Evolutionary conservation across 2,113 vertebrate species (phyloP).

Genomic region (Athene cunicularia): DNA sequence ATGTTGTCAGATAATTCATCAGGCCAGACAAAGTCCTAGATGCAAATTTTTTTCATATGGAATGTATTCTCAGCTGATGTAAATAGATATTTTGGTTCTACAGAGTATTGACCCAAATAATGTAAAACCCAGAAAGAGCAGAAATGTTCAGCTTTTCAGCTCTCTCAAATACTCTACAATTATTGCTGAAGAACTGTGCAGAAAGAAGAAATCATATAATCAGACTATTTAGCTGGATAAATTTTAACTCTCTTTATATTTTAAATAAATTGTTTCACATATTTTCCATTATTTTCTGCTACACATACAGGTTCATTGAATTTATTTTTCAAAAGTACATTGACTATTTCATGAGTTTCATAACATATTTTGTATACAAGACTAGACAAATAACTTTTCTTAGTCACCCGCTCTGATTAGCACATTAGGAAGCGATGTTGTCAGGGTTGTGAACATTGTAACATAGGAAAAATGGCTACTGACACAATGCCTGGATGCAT

Average conservation of each 20-base stretch:
- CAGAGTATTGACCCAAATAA: neutral
- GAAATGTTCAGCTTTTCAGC: neutral
- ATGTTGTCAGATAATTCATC: neutral
- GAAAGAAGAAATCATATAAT: neutral
- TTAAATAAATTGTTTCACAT: neutral
- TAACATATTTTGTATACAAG: neutral
- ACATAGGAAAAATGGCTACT: constrained; percentile 14
- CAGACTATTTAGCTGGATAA: neutral
- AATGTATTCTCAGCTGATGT: neutral
- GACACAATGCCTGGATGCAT: constrained; percentile 66
- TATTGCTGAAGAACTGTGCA: neutral
- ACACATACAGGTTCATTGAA: neutral
- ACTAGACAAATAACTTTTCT: neutral
- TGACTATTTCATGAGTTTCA: neutral
- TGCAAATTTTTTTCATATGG: neutral
- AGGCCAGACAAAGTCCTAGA: neutral
- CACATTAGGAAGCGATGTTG: constrained; percentile 34
- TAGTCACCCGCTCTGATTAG: constrained; percentile 13
- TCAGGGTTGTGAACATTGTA: constrained; percentile 24
- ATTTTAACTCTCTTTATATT: neutral
- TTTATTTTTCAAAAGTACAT: neutral
- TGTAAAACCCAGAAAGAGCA: neutral
- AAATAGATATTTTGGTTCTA: neutral
- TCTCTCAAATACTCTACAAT: neutral
- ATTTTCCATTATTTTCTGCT: neutral